Conservation (phyloP, 2,888 invertebrate species). For the Morinoia aosen region DNA sequence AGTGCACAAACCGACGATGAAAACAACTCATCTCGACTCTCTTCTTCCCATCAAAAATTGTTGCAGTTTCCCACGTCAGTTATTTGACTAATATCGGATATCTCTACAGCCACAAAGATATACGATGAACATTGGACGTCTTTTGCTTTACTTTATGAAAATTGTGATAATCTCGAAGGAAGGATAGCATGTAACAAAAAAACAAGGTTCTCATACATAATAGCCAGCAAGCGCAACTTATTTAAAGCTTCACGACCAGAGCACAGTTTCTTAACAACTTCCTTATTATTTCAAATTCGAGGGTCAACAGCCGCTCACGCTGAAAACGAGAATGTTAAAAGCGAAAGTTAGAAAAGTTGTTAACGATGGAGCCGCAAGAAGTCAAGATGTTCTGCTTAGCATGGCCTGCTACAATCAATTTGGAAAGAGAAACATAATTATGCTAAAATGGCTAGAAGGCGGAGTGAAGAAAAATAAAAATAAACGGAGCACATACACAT, state of each 20-base stretch:
- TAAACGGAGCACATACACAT: too few relatives aligned
- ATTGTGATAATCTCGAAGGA: neutral
- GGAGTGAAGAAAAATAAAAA: too few relatives aligned
- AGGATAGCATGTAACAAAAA: neutral
- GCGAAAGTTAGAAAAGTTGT: neutral
- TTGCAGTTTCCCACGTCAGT: too few relatives aligned
- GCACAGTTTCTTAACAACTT: neutral
- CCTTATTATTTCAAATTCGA: neutral
- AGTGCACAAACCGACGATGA: neutral
- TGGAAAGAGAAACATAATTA: neutral
- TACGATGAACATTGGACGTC: too few relatives aligned
- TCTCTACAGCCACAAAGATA: too few relatives aligned
- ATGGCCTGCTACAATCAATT: neutral
- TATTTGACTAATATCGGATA: too few relatives aligned
- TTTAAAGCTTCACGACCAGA: neutral
- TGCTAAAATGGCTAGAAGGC: neutral
- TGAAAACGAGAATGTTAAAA: neutral
- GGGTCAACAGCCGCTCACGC: neutral
- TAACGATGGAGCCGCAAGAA: neutral
- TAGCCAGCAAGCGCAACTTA: neutral
- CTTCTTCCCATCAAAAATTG: neutral
- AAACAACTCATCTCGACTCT: neutral
- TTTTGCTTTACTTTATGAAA: too few relatives aligned
- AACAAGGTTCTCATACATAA: neutral
- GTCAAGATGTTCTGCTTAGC: neutral